These are phyloP conservation scores for Apomyelois bistriatella DNA, from an alignment of 2,888 invertebrate genomes.

Conservation along the genomic window DNA sequence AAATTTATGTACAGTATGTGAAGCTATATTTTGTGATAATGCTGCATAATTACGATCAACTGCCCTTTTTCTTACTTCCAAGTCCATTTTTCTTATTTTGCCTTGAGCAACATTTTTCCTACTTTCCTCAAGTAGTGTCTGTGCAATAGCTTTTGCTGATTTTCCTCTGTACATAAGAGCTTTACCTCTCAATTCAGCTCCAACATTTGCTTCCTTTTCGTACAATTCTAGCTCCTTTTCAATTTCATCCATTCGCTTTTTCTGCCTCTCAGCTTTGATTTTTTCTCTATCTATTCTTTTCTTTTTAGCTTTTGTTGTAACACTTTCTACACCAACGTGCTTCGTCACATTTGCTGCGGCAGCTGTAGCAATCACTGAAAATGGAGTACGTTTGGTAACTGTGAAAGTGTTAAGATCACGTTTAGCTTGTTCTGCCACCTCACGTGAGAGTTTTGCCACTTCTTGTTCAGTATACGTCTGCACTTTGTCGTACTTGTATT, in stretches of 20 bases:
- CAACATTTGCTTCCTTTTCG: constrained; percentile 65
- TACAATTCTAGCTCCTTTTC: constrained; percentile 58
- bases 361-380: constrained; percentile 81
- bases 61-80: constrained; percentile 40
- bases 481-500: constrained; percentile 83
- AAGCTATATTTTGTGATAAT: constrained; percentile 39
- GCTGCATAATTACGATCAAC: constrained; percentile 41
- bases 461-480: constrained; percentile 84
- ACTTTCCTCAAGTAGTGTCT: constrained; percentile 81
- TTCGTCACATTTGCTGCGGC: constrained; percentile 82
- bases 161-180: constrained; percentile 84
- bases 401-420: constrained; percentile 81
- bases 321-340: constrained; percentile 81
- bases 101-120: constrained; percentile 73
- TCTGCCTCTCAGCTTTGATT: constrained; percentile 60
- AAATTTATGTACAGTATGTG: constrained; percentile 35
- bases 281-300: constrained; percentile 63
- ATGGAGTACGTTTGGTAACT: constrained; percentile 80
- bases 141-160: constrained; percentile 87
- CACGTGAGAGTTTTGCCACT: constrained; percentile 82
- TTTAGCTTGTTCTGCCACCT: constrained; percentile 85
- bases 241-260: constrained; percentile 66
- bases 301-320: constrained; percentile 68
- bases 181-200: constrained; percentile 74
- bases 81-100: constrained; percentile 46